Percentiles rank a stretch among this genome's conserved stretches.
These are phyloP conservation scores for Nestor notabilis DNA, from an alignment of 2,113 vertebrate species.

Conservation along the genomic window DNA sequence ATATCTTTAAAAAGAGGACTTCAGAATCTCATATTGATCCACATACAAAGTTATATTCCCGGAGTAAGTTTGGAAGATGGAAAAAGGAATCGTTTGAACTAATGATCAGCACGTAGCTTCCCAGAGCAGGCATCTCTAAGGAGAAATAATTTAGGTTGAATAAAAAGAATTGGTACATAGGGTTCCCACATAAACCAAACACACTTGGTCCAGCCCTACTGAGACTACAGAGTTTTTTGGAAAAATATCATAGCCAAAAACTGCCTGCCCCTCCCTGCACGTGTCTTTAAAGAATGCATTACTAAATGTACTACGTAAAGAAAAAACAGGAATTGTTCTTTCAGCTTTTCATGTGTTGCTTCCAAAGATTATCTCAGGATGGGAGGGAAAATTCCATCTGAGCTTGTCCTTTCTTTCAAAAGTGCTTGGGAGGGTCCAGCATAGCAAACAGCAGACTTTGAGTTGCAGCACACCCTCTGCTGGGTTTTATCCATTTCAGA, in stretches of 20 bases:
- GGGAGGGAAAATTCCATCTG: constrained; percentile 50
- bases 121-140: not conserved
- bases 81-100: not conserved
- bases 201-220: not conserved
- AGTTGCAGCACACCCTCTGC: not conserved
- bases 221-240: not conserved
- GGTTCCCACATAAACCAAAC: not conserved
- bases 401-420: not conserved
- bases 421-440: not conserved
- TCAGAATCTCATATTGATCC: not conserved
- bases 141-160: not conserved
- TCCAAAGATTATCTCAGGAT: constrained; percentile 54
- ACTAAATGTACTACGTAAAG: not conserved
- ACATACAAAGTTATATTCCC: not conserved
- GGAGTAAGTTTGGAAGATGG: not conserved
- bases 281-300: constrained; percentile 47
- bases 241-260: not conserved
- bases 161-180: not conserved
- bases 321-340: constrained; percentile 24
- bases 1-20: not conserved
- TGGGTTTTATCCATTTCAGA: not conserved
- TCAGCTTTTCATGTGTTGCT: not conserved
- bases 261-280: not conserved
- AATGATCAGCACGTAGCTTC: not conserved
- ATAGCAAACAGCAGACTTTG: not conserved